Evolutionary conservation across 2,113 vertebrate species (phyloP).

Genomic region (Merops nubicus): DNA sequence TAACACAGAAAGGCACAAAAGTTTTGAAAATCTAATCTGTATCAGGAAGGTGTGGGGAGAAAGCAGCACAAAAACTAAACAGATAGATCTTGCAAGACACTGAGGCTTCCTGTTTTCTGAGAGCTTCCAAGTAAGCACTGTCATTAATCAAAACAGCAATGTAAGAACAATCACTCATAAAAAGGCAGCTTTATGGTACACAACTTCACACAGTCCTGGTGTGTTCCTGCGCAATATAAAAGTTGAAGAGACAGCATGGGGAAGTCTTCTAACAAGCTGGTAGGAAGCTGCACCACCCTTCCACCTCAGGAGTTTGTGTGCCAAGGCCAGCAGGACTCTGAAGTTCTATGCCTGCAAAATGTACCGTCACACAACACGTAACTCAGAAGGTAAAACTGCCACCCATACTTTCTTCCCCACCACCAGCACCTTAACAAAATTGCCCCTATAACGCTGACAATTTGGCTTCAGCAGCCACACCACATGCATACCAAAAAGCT

Average conservation of each 20-base stretch:
- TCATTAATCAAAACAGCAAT: not conserved
- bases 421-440: not conserved
- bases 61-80: not conserved
- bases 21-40: not conserved
- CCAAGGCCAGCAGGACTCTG: not conserved
- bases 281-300: not conserved
- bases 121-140: rapidly evolving
- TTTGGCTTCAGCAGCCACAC: not conserved
- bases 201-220: not conserved
- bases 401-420: not conserved
- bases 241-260: not conserved
- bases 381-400: rapidly evolving
- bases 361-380: rapidly evolving
- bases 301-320: no score
- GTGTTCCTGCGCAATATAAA: not conserved
- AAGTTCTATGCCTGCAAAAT: not conserved
- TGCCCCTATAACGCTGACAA: not conserved
- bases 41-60: rapidly evolving
- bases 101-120: not conserved
- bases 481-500: rapidly evolving
- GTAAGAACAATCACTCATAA: not conserved
- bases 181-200: not conserved
- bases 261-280: not conserved
- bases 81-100: not conserved
- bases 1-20: not conserved